Base-by-base conservation (phyloP, 23 tunicate species). In the Trididemnum miniatum region DNA sequence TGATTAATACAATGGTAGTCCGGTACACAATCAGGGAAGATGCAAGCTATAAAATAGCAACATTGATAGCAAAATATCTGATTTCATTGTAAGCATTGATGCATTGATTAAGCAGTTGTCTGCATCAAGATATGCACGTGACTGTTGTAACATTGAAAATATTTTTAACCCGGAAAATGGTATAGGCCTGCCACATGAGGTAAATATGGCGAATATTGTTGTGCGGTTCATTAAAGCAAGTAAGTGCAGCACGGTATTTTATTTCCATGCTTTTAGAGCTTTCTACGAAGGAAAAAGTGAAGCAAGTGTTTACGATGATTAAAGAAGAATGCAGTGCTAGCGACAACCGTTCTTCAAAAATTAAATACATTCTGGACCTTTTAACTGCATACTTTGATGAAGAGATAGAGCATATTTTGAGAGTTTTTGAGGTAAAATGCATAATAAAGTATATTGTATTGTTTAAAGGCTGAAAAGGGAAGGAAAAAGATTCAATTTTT, bases 81-180 rank as follows among this genome's bases (percentile, higher is more conserved):
- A 44, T 44, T 44, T 44, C n/a, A n/a, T 7, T 44, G 54, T 44
- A 44, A 44, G 54, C 54, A 15, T 7, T 44, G 54, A 15, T 44
- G 54, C 12, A 44, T 44, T 44, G 54, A 44, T 44, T 44, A 7
- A 44, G 15, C 54, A 44, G 54, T 44, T 44, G 54, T 44, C n/a
- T 9, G 54, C 54, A 44, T 15, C 54, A 44, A 44, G 54, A 44
- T 44, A 44, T 44, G 54, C 12, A 44, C 54, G 15, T 44, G 54
- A 15, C 54, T 44, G 54, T 15, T 44, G 54, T 44, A 44, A 44
- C 54, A 44, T 44, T 44, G 54, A 44, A 44, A 44, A 44, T 44
- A n/a, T n/a, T n/a, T n/a, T n/a, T n/a, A 44, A 44, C 54, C 54
- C 54, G 54, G 54, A 44, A 44, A 44, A 44, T 44, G 54, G 54